A percentile compares a stretch with the other conserved stretches of the same genome.
phyloP scores from a whole-genome alignment of 2,113 vertebrate species.

The Nicator chloris region DNA sequence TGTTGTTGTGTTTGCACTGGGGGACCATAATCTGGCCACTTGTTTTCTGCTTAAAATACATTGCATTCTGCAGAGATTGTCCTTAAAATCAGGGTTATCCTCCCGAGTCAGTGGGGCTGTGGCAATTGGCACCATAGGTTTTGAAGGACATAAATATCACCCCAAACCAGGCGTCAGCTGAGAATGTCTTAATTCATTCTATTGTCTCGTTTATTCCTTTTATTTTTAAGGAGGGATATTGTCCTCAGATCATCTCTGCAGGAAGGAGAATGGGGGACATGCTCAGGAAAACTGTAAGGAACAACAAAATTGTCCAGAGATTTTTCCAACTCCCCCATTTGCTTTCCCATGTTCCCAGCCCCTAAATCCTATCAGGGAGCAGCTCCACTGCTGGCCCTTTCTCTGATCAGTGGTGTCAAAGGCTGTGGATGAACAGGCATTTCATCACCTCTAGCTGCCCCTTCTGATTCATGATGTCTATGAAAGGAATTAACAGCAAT shows the following conservation, averaged over 20 bases:
- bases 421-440: not conserved
- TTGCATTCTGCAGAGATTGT: not conserved
- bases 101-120: not conserved
- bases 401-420: not conserved
- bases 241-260: not conserved
- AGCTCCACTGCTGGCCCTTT: not conserved
- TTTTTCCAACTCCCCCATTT: not conserved
- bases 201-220: not conserved
- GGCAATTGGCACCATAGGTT: not conserved
- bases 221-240: not conserved
- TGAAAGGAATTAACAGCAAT: not conserved
- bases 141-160: not conserved
- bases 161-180: not conserved
- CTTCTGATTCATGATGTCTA: not conserved
- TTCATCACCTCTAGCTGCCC: not conserved
- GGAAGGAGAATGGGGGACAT: not conserved
- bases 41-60: not conserved
- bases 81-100: not conserved
- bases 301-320: not conserved
- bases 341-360: not conserved
- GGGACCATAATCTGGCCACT: not conserved
- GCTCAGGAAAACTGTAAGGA: not conserved
- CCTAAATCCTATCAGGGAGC: not conserved
- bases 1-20: not conserved
- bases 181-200: not conserved